These are phyloP conservation scores for Phyto melanocephala DNA, from an alignment of 2,888 invertebrate species.

Conservation along the genomic window DNA sequence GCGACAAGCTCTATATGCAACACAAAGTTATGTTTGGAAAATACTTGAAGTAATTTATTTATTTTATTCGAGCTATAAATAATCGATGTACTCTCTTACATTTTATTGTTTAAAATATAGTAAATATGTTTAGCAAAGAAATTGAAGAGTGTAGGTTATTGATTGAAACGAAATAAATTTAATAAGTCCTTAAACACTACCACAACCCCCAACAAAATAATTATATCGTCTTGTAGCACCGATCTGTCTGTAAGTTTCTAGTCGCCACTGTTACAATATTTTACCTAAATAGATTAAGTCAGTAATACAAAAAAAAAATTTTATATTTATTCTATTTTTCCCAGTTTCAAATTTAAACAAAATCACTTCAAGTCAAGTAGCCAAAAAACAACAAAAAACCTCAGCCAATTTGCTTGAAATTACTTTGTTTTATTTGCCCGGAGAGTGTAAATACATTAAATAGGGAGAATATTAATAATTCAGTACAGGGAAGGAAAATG, in stretches of 20 bases:
- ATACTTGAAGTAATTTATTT: slow-evolving; percentile 14
- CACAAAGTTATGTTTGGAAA: neutral
- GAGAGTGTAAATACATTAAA: too few species aligned
- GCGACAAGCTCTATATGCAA: neutral
- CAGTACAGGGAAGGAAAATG: too few species aligned
- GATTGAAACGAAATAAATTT: slow-evolving; percentile 29
- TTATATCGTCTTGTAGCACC: slow-evolving; percentile 20
- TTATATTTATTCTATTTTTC: slow-evolving; percentile 30
- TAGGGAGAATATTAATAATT: too few species aligned
- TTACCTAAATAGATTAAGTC: slow-evolving; percentile 42
- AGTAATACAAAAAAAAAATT: neutral
- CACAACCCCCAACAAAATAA: slow-evolving; percentile 1
- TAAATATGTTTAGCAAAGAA: neutral
- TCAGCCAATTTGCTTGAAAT: slow-evolving; percentile 38
- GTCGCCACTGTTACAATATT: slow-evolving; percentile 50
- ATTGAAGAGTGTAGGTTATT: neutral
- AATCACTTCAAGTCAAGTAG: slow-evolving; percentile 44
- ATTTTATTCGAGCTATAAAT: neutral
- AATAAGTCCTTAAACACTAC: neutral
- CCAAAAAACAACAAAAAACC: slow-evolving; percentile 7
- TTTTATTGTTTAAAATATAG: neutral
- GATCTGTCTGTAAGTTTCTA: neutral
- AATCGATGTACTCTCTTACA: neutral
- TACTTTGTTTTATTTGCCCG: too few species aligned
- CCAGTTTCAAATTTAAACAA: slow-evolving; percentile 38